Conservation (phyloP, 2,888 invertebrate species). For the Drosophila pseudotalamancana region DNA sequence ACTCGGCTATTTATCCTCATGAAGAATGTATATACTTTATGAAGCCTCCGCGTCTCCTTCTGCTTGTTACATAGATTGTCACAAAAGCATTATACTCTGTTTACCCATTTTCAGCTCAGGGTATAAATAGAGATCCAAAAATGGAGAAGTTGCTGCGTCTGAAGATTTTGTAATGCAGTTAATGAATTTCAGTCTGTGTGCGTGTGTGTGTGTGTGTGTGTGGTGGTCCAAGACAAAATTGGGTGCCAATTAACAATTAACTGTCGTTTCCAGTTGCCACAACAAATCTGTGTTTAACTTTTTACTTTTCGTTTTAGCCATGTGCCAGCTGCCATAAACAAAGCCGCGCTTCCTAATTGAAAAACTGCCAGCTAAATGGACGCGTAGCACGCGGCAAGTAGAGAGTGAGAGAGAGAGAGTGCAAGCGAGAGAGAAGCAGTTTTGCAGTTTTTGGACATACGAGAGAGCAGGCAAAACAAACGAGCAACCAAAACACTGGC, state of each 20-base stretch:
- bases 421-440: slow-evolving; percentile 16
- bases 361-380: slow-evolving; percentile 70
- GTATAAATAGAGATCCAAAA: slow-evolving; percentile 27
- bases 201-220: neutral
- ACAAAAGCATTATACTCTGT: no score
- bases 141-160: slow-evolving; percentile 23
- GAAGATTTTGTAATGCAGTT: slow-evolving; percentile 52
- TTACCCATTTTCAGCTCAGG: no score
- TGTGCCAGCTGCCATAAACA: slow-evolving; percentile 72
- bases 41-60: no score
- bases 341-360: slow-evolving; percentile 73
- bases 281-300: slow-evolving; percentile 30
- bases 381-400: slow-evolving; percentile 59
- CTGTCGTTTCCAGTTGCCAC: slow-evolving; percentile 38
- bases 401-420: slow-evolving; percentile 37
- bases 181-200: slow-evolving; percentile 48
- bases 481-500: slow-evolving; percentile 45
- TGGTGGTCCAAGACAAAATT: slow-evolving; percentile 29
- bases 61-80: no score
- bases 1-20: no score
- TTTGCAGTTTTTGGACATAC: slow-evolving; percentile 42
- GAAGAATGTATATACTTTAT: no score
- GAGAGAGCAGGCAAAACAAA: slow-evolving; percentile 22
- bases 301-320: slow-evolving; percentile 54
- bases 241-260: slow-evolving; percentile 51